Evolutionary conservation across 2,113 vertebrate species (phyloP), one percentile per base, ranked within the genome.

Genomic region (Melierax canorus): DNA sequence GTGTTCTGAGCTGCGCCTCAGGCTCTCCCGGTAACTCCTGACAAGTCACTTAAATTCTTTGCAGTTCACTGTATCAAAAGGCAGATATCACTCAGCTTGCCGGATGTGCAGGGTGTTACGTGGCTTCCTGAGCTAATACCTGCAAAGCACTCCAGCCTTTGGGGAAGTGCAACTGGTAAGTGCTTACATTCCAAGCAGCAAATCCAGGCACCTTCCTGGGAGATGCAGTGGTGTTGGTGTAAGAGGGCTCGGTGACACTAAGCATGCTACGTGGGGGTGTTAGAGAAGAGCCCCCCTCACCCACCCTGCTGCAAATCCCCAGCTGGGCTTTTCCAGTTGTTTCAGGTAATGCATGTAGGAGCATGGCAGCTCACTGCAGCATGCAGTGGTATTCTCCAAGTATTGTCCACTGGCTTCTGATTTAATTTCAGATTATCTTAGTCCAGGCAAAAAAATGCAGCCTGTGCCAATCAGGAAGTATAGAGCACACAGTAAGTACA

Each of bases 61-160:
- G 80, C 10, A 9, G n/a, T 26, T 66, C 24, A 2, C 41, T 8
- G n/a, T 16, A 36, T 30, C 56, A 10, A 34, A 34, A 71, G n/a
- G 75, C 75, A 83, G 50, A 4, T 6, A 3, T 2, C 2, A 4
- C 43, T 55, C 58, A 45, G 80, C 76, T 66, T 0, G 5, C 8
- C 0, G 2, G 15, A 6, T 4, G 30, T 0, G 1, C 2, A 3
- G n/a, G 50, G 7, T 30, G 43, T 55, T 27, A 30, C 0, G 0
- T 36, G 41, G 50, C 17, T 77, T 66, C 78, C 72, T 12, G 39
- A 73, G 67, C 39, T 23, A 4, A 39, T 16, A 9, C 32, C 75
- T 17, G 41, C 1, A 5, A 39, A 59, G 59, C 36, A 7, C 76
- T 34, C 13, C 64, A 63, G 5, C 43, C 38, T 68, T 36, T 0